A percentile compares a stretch with the other conserved stretches of the same genome.
Conservation (phyloP, 2,113 vertebrate genomes). For the Ornithorhynchus anatinus region DNA sequence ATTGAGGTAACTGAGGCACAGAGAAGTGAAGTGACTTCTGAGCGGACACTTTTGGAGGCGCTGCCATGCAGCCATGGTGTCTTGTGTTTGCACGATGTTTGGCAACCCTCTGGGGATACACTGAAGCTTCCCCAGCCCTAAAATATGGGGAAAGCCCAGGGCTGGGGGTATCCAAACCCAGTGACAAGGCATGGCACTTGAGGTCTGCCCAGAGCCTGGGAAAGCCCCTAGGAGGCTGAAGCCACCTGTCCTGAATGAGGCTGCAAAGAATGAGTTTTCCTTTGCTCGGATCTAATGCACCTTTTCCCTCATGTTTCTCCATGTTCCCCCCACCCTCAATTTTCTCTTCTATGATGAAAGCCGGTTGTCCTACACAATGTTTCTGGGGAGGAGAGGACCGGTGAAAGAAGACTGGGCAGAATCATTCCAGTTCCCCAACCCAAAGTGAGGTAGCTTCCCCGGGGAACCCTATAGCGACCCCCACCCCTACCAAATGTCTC, state of each 20-base stretch:
- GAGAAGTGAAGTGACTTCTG: too few relatives aligned
- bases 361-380: conserved; percentile 24
- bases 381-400: conserved; percentile 42
- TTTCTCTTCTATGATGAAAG: conserved; percentile 23
- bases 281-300: background rate
- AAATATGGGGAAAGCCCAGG: too few relatives aligned
- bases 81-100: too few relatives aligned
- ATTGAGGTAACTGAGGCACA: too few relatives aligned
- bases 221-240: too few relatives aligned
- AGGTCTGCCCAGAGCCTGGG: too few relatives aligned
- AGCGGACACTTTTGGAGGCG: too few relatives aligned
- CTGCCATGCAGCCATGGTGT: too few relatives aligned
- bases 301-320: background rate
- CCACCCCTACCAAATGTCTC: background rate
- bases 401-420: conserved; percentile 49
- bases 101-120: too few relatives aligned
- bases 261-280: background rate
- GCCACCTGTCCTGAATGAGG: background rate
- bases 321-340: conserved; percentile 23
- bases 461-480: background rate
- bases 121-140: too few relatives aligned
- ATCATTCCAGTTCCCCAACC: conserved; percentile 36
- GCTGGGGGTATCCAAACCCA: too few relatives aligned
- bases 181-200: too few relatives aligned
- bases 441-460: conserved; percentile 56